Base-by-base conservation (phyloP, 2,888 invertebrate genomes). In the Athetis lepigone region DNA sequence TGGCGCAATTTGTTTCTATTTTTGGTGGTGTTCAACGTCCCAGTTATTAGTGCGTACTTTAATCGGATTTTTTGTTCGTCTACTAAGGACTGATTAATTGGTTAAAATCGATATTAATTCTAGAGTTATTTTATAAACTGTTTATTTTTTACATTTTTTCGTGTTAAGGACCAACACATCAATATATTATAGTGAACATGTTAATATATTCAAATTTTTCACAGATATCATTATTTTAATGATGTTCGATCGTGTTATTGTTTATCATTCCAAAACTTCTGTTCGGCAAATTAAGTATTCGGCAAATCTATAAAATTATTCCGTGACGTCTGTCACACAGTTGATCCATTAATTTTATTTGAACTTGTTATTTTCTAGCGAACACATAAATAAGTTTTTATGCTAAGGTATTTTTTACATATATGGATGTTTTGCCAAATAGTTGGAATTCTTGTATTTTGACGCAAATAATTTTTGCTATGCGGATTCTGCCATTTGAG, bases 251-350 rank as follows among this genome's bases (percentile, higher is more conserved):
- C 77, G 51, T 83, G 76, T 83, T 84, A 81, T 86, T 86, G 83
- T 87, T 85, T 82, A 75, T 80, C 69, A 76, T 62, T 37, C 39
- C 51, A 56, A 74, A 77, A 71, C 69, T 73, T 67, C 76, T 61
- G 52, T 75, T 68, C 68, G 57, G 56, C 51, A 61, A 46, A 59
- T 79, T 80, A 71, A 64, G 67, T 70, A 81, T 81, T 79, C 65
- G 59, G 61, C 57, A 71, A 51, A 60, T 60, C 46, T 63, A 60
- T 75, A 69, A 84, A 84, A 87, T 79, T 84, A 86, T 89, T 88
- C 88, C 78, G 80, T 88, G 87, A 88, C 87, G 88, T 85, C 70
- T 51, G 52, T 57, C 50, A 70, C 46, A 63, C 56, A 64, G 65
- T 63, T 81, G 80, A 70, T 81, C 78, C 74, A 86, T 85, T 85